Base-by-base conservation (phyloP, 2,113 vertebrate genomes). In the Mastomys coucha region DNA sequence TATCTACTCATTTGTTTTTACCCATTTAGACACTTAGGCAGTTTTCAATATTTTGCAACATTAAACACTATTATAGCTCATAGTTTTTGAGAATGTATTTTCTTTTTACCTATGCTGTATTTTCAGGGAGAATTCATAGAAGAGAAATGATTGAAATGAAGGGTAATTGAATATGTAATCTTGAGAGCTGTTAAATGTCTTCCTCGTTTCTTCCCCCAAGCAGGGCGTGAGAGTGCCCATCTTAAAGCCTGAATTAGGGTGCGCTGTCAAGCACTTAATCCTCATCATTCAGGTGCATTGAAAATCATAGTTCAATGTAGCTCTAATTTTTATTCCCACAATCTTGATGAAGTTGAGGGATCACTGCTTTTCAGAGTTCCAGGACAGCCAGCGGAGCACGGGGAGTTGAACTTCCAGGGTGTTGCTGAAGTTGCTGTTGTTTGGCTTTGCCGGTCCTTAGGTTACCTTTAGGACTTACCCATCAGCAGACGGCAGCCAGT, bases 271-370 rank as follows among this genome's bases (percentile, higher is more conserved):
- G 53, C 4, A 1, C 53, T 26, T 39, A 39, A 70, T 91, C 53
- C 82, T 80, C 86, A 13, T 45, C 39, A 69, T 0, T 88, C 2
- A 33, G 39, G 60, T 42, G n/a, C 69, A 17, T 84, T 56, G 75
- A 84, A 94, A 88, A 78, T 63, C 4, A 0, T 69, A 89, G 87
- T 93, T 60, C 51, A 84, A 8, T 85, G 9, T 88, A 67, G 14
- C 89, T 95, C 78, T 94, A 36, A 96, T 11, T 93, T 93, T n/a
- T 11, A 49, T 95, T 94, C 89, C n/a, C n/a, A 16, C 88, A 70
- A 45, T 58, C 36, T 89, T 84, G 69, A 90, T 42, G 76, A 8
- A 78, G 9, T 16, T 53, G 26, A 67, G 75, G 10, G 5, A 24
- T 51, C 60, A 45, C 56, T 92, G 60, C 22, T 86, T 93, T 84